These are phyloP conservation scores for Rhagium mordax DNA, from an alignment of 2,888 invertebrate genomes.

Conservation along the genomic window DNA sequence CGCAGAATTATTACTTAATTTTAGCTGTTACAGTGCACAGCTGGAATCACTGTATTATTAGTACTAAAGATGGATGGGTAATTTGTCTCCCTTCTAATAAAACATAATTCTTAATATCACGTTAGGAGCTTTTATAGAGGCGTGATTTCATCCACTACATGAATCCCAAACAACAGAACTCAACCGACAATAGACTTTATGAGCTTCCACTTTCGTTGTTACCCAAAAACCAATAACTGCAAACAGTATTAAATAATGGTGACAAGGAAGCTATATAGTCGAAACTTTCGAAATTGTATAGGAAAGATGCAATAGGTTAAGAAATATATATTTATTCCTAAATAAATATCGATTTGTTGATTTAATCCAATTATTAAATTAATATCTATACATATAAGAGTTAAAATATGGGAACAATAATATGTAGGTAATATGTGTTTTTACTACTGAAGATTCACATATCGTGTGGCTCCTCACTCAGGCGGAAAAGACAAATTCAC, in stretches of 20 bases:
- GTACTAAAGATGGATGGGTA: conserved; percentile 40
- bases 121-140: conserved; percentile 55
- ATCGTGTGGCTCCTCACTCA: too few species aligned
- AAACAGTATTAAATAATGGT: conserved; percentile 1
- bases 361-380: too few species aligned
- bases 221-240: conserved; percentile 26
- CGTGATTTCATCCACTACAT: conserved; percentile 63
- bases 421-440: too few species aligned
- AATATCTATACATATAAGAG: too few species aligned
- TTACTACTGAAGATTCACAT: too few species aligned
- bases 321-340: too few species aligned
- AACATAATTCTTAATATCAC: conserved; percentile 58
- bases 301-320: too few species aligned
- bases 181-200: conserved; percentile 53
- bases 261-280: background rate
- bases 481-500: too few species aligned
- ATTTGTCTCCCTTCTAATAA: conserved; percentile 52
- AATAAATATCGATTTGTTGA: too few species aligned
- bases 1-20: background rate
- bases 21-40: background rate
- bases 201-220: conserved; percentile 28
- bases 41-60: conserved; percentile 14
- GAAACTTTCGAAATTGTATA: background rate
- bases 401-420: too few species aligned
- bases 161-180: conserved; percentile 60